Percentiles rank a stretch among this genome's conserved stretches.
These are phyloP conservation scores for Phalacrocorax aristotelis DNA, from an alignment of 2,113 vertebrate genomes.

Conservation along the genomic window DNA sequence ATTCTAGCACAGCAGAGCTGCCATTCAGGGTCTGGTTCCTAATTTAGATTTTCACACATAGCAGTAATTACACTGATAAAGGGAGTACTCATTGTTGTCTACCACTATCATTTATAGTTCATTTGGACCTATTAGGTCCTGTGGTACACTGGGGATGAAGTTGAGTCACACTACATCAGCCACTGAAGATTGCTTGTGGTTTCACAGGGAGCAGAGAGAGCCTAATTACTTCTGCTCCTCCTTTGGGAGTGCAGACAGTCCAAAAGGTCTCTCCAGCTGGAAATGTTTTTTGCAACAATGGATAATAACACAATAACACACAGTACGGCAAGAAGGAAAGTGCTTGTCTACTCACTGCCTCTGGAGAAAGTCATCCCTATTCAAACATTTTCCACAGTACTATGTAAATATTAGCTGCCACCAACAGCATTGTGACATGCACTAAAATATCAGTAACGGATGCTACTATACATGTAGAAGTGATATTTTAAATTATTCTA, in stretches of 20 bases:
- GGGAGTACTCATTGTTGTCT: background rate
- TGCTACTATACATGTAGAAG: background rate
- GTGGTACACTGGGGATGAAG: background rate
- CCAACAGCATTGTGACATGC: background rate
- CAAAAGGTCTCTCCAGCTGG: background rate
- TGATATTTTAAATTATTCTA: background rate
- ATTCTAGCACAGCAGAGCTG: background rate
- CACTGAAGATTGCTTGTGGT: background rate
- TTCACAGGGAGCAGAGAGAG: background rate
- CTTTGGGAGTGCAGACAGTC: fast-evolving
- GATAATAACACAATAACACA: background rate
- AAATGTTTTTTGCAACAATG: background rate
- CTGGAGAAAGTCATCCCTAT: background rate
- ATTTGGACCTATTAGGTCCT: background rate
- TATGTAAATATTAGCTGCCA: background rate
- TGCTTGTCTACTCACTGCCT: background rate
- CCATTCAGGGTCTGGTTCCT: background rate
- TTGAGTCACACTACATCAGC: background rate
- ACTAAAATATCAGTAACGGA: background rate
- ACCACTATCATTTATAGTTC: background rate
- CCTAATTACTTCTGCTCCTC: background rate
- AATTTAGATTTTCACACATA: background rate
- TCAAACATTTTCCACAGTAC: background rate
- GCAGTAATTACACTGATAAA: background rate
- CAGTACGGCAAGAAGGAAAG: background rate